Conservation (phyloP, 2,797 vertebrate genomes). For the Spondyliosoma cantharus region DNA sequence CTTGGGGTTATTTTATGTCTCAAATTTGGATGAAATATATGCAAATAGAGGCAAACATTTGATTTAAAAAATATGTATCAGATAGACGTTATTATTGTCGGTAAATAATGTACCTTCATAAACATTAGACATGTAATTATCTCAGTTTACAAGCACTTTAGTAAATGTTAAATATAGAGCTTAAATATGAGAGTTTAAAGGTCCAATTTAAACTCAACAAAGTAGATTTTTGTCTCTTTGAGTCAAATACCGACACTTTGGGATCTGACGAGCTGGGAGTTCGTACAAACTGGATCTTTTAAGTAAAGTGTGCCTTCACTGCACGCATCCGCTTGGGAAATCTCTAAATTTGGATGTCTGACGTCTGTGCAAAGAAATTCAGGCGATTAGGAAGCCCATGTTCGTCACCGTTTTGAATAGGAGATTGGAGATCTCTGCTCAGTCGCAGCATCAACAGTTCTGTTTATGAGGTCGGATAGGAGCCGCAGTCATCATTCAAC, state of each 20-base stretch:
- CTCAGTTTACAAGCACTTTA: neutral
- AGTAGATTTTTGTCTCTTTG: too few relatives aligned
- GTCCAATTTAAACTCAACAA: too few relatives aligned
- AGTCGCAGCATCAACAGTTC: conserved; percentile 54
- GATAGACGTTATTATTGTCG: neutral
- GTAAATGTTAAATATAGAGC: neutral
- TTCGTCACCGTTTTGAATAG: conserved; percentile 64
- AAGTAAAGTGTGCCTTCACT: conserved; percentile 3
- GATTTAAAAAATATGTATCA: neutral
- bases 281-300: neutral
- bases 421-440: conserved; percentile 54
- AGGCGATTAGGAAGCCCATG: conserved; percentile 49
- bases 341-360: conserved; percentile 39
- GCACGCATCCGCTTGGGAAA: conserved; percentile 34
- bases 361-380: conserved; percentile 52
- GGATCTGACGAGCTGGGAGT: too few relatives aligned
- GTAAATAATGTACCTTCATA: neutral
- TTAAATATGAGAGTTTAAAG: too few relatives aligned
- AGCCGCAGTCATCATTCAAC: conserved; percentile 64
- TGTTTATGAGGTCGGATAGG: conserved; percentile 58
- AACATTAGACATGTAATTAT: neutral
- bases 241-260: too few relatives aligned
- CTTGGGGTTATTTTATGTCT: too few relatives aligned
- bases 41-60: too few relatives aligned
- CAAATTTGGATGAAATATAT: too few relatives aligned